A percentile compares a stretch with the other conserved stretches of the same genome.
Conservation (phyloP, 2,113 vertebrate genomes). For the human region DNA sequence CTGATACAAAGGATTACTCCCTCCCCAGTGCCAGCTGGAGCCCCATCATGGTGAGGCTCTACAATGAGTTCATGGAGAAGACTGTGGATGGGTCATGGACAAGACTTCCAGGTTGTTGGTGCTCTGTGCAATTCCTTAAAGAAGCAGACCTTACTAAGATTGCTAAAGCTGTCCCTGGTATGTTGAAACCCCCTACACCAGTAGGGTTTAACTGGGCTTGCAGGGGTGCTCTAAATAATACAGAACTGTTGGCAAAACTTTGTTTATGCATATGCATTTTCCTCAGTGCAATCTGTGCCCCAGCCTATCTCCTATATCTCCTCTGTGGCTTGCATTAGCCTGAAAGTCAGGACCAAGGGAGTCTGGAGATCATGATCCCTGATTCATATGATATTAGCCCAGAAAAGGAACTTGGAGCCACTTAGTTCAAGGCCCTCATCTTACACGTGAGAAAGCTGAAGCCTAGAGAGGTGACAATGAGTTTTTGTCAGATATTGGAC, state of each 20-base stretch:
- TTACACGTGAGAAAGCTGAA: neutral
- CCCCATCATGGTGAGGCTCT: conserved; percentile 80
- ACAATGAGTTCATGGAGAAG: conserved; percentile 80
- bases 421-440: neutral
- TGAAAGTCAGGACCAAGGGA: neutral
- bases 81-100: conserved; percentile 58
- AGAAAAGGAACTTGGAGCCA: neutral
- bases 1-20: conserved; percentile 78
- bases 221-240: neutral
- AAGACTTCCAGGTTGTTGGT: neutral
- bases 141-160: neutral
- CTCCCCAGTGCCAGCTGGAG: conserved; percentile 86
- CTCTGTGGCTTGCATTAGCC: neutral
- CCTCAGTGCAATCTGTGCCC: neutral
- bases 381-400: neutral
- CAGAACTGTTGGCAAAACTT: neutral
- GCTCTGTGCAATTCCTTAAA: neutral
- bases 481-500: neutral
- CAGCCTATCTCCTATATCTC: neutral
- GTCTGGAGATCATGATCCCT: neutral
- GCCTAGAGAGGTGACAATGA: too few relatives aligned
- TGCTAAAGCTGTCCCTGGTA: neutral
- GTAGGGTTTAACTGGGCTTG: neutral
- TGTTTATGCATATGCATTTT: neutral
- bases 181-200: neutral